Percentiles rank a stretch among this genome's conserved stretches.
Conservation (phyloP, 2,113 vertebrate genomes). For the Marmota monax region DNA sequence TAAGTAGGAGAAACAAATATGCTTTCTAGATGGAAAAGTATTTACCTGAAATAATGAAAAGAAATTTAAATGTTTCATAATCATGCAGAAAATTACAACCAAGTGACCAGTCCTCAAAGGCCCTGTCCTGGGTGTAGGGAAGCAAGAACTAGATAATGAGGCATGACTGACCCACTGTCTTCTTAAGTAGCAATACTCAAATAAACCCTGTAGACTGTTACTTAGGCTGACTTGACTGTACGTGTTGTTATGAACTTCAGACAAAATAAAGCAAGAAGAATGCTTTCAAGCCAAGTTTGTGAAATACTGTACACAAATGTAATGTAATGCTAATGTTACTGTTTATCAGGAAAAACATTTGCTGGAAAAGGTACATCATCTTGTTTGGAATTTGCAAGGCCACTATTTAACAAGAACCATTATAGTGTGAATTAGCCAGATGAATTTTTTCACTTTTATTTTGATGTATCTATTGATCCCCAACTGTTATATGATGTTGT, state of each 20-base stretch:
- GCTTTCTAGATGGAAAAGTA: background rate
- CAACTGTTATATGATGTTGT: background rate
- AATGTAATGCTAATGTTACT: background rate
- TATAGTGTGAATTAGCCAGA: too few relatives aligned
- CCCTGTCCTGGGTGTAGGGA: background rate
- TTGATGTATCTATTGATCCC: background rate
- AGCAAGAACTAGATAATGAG: background rate
- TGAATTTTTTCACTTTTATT: conserved; percentile 11
- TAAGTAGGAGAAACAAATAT: background rate
- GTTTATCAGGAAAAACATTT: background rate
- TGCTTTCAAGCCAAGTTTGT: conserved; percentile 23
- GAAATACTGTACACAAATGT: background rate
- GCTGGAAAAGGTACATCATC: background rate
- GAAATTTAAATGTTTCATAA: background rate
- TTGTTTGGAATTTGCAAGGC: background rate
- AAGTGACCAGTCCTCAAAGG: background rate
- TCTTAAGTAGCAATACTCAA: background rate
- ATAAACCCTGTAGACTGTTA: background rate
- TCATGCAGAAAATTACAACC: background rate
- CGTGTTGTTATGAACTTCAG: background rate
- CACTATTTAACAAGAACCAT: background rate
- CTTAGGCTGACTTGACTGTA: background rate
- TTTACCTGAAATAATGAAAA: conserved; percentile 7
- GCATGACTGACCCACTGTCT: background rate
- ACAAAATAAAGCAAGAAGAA: background rate